phyloP scores from a whole-genome alignment of 2,888 invertebrate genomes.

The Anticlea derivata region DNA sequence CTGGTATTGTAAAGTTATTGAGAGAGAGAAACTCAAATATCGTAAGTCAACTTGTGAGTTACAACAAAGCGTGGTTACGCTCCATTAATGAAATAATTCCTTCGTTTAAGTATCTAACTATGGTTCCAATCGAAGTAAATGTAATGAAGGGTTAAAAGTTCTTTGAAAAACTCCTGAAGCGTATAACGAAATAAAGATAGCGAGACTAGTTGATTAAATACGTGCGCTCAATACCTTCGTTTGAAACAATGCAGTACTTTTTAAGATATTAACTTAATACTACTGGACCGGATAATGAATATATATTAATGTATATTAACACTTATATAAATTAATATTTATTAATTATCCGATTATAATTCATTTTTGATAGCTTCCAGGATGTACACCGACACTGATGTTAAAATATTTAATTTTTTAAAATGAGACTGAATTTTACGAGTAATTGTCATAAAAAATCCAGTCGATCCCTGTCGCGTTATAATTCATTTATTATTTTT shows the following conservation, averaged over 20 bases:
- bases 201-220: slow-evolving; percentile 5
- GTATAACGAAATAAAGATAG: slow-evolving; percentile 6
- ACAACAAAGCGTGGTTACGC: slow-evolving; percentile 32
- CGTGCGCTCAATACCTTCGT: neutral
- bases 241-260: neutral
- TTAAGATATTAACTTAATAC: neutral
- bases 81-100: slow-evolving; percentile 43
- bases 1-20: slow-evolving; percentile 26
- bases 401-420: too few relatives aligned
- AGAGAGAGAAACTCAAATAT: slow-evolving; percentile 27
- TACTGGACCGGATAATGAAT: too few relatives aligned
- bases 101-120: slow-evolving; percentile 25
- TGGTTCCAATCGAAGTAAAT: slow-evolving; percentile 11
- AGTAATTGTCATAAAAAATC: too few relatives aligned
- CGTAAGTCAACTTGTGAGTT: slow-evolving; percentile 25
- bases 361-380: too few relatives aligned
- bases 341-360: too few relatives aligned
- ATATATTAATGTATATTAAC: too few relatives aligned
- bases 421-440: too few relatives aligned
- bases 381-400: too few relatives aligned
- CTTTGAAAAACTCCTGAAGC: slow-evolving; percentile 9
- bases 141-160: slow-evolving; percentile 18
- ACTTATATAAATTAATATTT: too few relatives aligned
- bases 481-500: too few relatives aligned
- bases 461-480: too few relatives aligned